Base-by-base conservation (phyloP, 1,140 invertebrate species). In the Paralvinella palmiformis region DNA sequence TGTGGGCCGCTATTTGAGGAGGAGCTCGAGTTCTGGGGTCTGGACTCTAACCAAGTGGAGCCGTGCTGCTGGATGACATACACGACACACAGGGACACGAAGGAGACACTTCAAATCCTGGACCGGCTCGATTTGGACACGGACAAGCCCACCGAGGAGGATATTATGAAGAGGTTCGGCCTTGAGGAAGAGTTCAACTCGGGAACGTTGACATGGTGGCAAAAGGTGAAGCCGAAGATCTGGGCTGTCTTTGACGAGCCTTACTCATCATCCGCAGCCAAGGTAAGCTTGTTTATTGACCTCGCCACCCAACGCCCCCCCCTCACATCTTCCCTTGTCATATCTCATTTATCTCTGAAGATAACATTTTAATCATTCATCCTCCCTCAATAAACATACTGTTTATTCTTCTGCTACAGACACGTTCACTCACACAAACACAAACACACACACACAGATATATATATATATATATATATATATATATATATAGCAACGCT, bases 51-150 rank as follows among this genome's bases (percentile, higher is more conserved):
- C 69, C 90, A 86, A 78, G 86, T 94, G 63, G 96, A 99, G 79
- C 95, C 95, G 0, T 98, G 96, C 81, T 99, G 96, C 79, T 94
- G 91, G 92, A 94, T 91, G 81, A 95, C 92, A 2, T 95, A 94
- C 83, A 93, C 91, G 72, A 82, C 95, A 87, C 96, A 98, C 86
- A 86, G 96, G 73, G 95, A 99, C 83, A 98, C 96, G 1, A 48
- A 63, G 33, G 66, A 70, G 36, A 69, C 67, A 10, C 35, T 69
- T 27, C 63, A 62, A 36, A 68, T 68, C 13, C 62, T 69, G 15
- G 68, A 69, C 53, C 22, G 62, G 7, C 62, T 68, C 24, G 66
- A 67, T 35, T 56, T 69, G 6, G 65, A 66, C 60, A 63, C 59
- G 0, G 65, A 63, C 41, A 66, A 66, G 22, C 59, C 61, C 20